Evolutionary conservation across 2,113 vertebrate genomes (phyloP).

Genomic region (Mystacornis crossleyi): DNA sequence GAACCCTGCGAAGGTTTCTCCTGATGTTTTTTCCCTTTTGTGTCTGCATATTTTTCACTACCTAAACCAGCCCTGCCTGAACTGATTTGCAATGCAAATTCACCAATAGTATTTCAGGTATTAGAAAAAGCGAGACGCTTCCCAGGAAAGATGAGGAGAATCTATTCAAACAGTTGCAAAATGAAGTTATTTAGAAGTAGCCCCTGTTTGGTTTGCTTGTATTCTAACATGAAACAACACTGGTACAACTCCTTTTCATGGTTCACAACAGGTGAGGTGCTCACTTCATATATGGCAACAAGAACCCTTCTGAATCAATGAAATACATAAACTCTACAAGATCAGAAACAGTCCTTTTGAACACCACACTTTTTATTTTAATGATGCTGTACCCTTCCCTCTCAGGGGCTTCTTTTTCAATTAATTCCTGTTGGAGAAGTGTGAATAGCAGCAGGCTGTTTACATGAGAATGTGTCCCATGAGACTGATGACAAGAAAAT

Average conservation of each 20-base stretch:
- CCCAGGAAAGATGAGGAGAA: neutral
- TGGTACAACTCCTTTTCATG: neutral
- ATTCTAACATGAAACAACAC: neutral
- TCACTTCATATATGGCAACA: neutral
- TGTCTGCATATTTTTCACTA: neutral
- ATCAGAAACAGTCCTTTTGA: neutral
- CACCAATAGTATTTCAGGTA: neutral
- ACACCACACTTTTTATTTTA: neutral
- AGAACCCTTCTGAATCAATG: neutral
- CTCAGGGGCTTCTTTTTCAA: slow-evolving; percentile 37
- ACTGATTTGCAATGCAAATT: neutral
- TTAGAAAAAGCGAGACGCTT: neutral
- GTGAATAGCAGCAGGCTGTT: slow-evolving; percentile 32
- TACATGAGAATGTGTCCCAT: slow-evolving; percentile 25
- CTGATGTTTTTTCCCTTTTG: neutral
- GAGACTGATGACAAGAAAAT: slow-evolving; percentile 41
- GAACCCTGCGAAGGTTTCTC: neutral
- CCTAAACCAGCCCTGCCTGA: neutral
- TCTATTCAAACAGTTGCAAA: neutral
- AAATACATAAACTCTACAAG: neutral
- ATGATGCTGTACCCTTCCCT: slow-evolving; percentile 17
- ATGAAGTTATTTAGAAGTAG: neutral
- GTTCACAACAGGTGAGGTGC: neutral
- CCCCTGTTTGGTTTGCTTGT: neutral
- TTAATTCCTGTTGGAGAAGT: slow-evolving; percentile 20